Evolutionary conservation across 2,888 invertebrate genomes (phyloP).

Genomic region (Sphecodes monilicornis): DNA sequence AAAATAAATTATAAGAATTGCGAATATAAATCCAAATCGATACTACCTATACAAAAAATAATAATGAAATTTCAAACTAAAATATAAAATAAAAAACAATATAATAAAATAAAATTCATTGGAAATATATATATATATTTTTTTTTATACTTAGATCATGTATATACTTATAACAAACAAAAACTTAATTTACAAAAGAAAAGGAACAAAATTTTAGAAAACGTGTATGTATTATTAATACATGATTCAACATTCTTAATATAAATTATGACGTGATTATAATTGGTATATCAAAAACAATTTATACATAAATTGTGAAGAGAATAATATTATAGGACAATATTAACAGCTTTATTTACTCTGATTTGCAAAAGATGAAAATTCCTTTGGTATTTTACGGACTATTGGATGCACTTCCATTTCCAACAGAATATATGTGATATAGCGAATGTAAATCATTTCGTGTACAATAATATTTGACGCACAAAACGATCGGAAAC

Average conservation of each 20-base stretch:
- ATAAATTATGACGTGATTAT: conserved; percentile 1
- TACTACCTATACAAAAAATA: neutral
- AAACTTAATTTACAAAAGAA: neutral
- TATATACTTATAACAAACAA: neutral
- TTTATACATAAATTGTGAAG: neutral
- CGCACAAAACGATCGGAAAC: neutral
- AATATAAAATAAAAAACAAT: neutral
- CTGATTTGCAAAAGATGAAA: conserved; percentile 57
- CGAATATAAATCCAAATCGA: neutral
- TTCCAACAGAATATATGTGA: conserved; percentile 28
- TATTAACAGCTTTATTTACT: conserved; percentile 71
- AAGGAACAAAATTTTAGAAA: neutral
- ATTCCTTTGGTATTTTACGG: conserved; percentile 62
- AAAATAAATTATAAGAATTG: neutral
- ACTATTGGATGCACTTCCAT: conserved; percentile 33
- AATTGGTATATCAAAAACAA: neutral
- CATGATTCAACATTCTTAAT: conserved; percentile 1
- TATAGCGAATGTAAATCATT: neutral
- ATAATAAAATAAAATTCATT: neutral
- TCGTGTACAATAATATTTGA: conserved; percentile 9
- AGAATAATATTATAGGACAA: conserved; percentile 37
- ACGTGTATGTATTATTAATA: neutral
- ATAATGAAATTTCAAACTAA: neutral
- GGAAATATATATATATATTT: neutral
- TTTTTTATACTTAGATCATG: neutral